Base-by-base conservation (phyloP, 2,888 invertebrate species). In the Neoascia interrupta region DNA sequence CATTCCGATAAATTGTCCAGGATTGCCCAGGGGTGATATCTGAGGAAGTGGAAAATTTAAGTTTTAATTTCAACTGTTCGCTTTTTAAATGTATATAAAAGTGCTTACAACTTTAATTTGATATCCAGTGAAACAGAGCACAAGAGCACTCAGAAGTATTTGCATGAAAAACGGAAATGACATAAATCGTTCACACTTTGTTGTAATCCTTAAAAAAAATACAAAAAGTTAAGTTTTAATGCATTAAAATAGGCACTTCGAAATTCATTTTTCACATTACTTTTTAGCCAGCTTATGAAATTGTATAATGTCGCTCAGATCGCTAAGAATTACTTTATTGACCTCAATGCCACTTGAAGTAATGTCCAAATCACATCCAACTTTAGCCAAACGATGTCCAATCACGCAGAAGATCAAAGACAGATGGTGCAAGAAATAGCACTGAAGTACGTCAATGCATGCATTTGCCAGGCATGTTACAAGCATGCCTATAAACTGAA, bases 401-500 rank as follows among this genome's bases (percentile, higher is more conserved):
- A 87, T 61, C 5, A 85, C 37, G 1, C 82, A 81, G 16, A 84
- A 86, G n/a, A 84, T 81, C 37, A 84, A 6, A 0, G 83, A 82
- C 1, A 85, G 41, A 34, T 86, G 85, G n/a, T 85, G 84, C 81
- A 86, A 68, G 10, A 84, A 83, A 56, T 84, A 86, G 6, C 84
- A 85, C n/a, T 84, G 84, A 16, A 85, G 74, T 43, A 84, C 81
- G 36, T 87, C 87, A 39, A 86, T 80, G 8, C 82, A 81, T 6
- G 68, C 69, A 31, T 86, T 85, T 3, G 83, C 73, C 0, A 82
- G 2, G 3, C 80, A 85, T 19, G 81, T 84, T 2, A 85, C 23
- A 0, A 64, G 66, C 83, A 85, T 82, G 5, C 83, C 82, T 1
- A 83, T 0, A 3, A 83, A 81, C 61, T 85, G 83, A 61, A 84